These are phyloP conservation scores for Melangyna quadrimaculata DNA, from an alignment of 2,888 invertebrate species.

Conservation along the genomic window DNA sequence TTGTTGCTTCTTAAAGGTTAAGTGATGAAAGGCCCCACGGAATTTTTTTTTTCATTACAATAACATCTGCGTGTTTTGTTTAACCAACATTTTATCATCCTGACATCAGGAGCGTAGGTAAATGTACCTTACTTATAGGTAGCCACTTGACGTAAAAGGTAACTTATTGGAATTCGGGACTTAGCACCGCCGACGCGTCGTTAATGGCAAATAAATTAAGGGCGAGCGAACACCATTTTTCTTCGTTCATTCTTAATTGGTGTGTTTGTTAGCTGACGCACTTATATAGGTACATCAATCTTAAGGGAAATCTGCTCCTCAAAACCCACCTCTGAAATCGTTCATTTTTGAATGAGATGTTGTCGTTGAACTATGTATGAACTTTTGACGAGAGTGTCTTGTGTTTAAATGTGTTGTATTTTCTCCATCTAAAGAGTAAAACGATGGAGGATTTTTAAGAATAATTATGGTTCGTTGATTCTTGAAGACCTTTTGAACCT, in stretches of 20 bases:
- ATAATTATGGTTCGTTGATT: too few species aligned
- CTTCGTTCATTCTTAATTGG: background rate
- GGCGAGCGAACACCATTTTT: background rate
- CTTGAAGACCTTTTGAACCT: too few species aligned
- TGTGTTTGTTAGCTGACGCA: background rate
- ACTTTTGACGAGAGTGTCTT: background rate
- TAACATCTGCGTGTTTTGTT: constrained; percentile 35
- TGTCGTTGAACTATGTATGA: background rate
- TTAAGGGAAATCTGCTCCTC: background rate
- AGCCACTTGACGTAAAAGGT: constrained; percentile 16
- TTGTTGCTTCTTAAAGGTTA: background rate
- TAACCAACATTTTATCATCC: too few species aligned
- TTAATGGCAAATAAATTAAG: background rate
- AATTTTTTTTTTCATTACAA: too few species aligned
- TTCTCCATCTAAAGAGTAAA: too few species aligned
- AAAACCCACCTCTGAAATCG: background rate
- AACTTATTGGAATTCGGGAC: constrained; percentile 1
- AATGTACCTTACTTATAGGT: too few species aligned
- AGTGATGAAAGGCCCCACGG: constrained; percentile 7
- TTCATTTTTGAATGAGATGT: background rate
- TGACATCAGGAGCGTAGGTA: too few species aligned
- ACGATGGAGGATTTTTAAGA: too few species aligned
- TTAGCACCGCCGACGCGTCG: background rate
- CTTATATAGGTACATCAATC: background rate
- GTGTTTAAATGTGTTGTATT: background rate